Evolutionary conservation across 92 coral and sea anemone species (phyloP), one percentile per base, ranked within the genome.

Genomic region (Pocillopora meandrina): DNA sequence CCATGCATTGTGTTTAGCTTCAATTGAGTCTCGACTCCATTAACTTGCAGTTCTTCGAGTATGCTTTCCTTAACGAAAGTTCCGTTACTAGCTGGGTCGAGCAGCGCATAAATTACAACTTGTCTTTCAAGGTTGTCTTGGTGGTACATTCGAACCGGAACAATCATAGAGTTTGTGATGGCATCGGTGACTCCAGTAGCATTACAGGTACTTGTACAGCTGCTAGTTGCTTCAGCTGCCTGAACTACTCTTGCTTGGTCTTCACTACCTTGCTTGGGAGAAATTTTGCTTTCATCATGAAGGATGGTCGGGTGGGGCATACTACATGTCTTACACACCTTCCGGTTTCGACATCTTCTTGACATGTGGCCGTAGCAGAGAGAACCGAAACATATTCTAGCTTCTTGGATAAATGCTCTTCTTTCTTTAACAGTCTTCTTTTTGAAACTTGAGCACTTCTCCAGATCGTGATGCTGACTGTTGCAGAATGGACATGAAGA

Each of bases 1-100:
- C 90, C 90, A 21, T 77, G 87, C 87, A 86, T 82, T 21, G 90
- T 80, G 80, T 86, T 86, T 77, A 86, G 58, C 78, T 68, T 61
- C 75, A 86, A 74, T 15, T 64, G 76, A 15, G 78, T 70, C 18
- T 72, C 80, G 20, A 74, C 42, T 11, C 85, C 89, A 68, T 62
- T 21, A 12, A 86, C 84, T 67, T 60, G 78, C 14, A 72, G 80
- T 14, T 80, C 73, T 58, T 72, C 71, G 36, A 86, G 65, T 80
- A 61, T 62, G 68, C 80, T 73, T 70, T 86, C 90, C 81, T 57
- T 79, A 12, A 80, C 58, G 61, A 86, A 86, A 33, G 90, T 86
- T 56, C 85, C 78, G 36, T 86, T 82, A 74, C 90, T 86, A 23
- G 80, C 85, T 33, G 83, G 85, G 66, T 86, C 85, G n/a, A 86